phyloP scores from a whole-genome alignment of 2,888 invertebrate genomes.

The Xestia xanthographa region DNA sequence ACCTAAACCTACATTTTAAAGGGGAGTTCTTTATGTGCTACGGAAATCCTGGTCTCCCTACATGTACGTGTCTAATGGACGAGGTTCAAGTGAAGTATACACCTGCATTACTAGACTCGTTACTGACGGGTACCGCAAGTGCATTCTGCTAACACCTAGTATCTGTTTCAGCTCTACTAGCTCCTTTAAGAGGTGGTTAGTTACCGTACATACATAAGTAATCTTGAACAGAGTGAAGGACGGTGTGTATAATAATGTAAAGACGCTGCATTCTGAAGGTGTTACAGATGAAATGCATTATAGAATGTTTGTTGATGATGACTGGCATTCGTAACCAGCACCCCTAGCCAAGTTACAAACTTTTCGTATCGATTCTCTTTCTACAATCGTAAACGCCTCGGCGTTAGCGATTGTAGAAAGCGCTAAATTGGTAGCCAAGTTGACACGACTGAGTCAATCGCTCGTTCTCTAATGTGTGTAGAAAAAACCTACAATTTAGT shows the following conservation, averaged over 20 bases:
- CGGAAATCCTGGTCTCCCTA: slow-evolving; percentile 29
- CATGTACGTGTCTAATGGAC: slow-evolving; percentile 64
- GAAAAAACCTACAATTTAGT: too few species aligned
- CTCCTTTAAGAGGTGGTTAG: slow-evolving; percentile 9
- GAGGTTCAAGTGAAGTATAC: slow-evolving; percentile 54
- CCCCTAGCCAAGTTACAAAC: too few species aligned
- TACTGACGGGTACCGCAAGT: slow-evolving; percentile 48
- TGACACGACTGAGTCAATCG: too few species aligned
- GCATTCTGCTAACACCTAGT: slow-evolving; percentile 44
- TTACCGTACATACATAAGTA: slow-evolving; percentile 11
- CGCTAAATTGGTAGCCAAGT: too few species aligned
- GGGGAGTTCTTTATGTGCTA: not conserved
- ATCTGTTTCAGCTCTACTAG: slow-evolving; percentile 41
- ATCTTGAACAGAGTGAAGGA: not conserved
- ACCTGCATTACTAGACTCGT: slow-evolving; percentile 59
- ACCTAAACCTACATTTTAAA: not conserved
- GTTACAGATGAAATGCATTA: accelerated
- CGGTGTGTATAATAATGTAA: not conserved
- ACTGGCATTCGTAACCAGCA: not conserved
- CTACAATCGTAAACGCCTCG: too few species aligned
- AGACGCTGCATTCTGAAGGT: not conserved
- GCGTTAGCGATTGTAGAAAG: too few species aligned
- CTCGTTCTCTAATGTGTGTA: too few species aligned
- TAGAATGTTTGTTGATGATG: not conserved
- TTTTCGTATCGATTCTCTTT: too few species aligned